Base-by-base conservation (phyloP, 2,797 vertebrate genomes). In the Micromesistius poutassou region DNA sequence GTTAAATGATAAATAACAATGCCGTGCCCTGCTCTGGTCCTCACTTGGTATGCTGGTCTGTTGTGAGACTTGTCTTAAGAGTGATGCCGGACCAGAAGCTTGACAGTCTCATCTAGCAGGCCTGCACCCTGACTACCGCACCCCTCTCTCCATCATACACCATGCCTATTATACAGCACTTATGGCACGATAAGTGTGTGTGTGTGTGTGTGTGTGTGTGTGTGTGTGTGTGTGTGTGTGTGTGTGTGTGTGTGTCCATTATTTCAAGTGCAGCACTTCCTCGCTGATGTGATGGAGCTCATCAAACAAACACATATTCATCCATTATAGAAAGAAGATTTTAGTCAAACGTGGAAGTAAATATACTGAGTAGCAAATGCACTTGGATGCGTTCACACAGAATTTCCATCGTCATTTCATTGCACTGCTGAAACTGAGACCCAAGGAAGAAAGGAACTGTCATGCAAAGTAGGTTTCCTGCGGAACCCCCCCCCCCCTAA, bases 81-180 rank as follows among this genome's bases (percentile, higher is more conserved):
- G 75, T 30, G 71, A 78, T 68, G 76, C 80, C 68, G 77, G 80
- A 77, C 75, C n/a, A 76, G 75, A 62, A 72, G 50, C 77, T 79
- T 75, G 4, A 77, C 80, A 87, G 82, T 81, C 84, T 91, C 86
- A 87, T 90, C 84, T 82, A 82, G 79, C 74, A 50, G 77, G 55
- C 19, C 81, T 80, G 87, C 81, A 81, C 83, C 86, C 80, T 85
- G 87, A 84, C 83, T 71, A 83, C 86, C 81, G 85, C 84, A 87
- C 84, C 84, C 78, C 79, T 78, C 79, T 82, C 84, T 85, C 82
- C 82, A 89, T 89, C 89, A 87, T 25, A 80, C 40, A 28, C 82
- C 6, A 73, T 74, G 72, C 78, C 76, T 83, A 90, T 89, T 89
- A 87, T 85, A 88, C 85, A 82, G 78, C 84, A 89, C 88, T 85